A percentile compares a stretch with the other conserved stretches of the same genome.
These are phyloP conservation scores for Ifrita kowaldi DNA, from an alignment of 2,113 vertebrate genomes.

Conservation along the genomic window DNA sequence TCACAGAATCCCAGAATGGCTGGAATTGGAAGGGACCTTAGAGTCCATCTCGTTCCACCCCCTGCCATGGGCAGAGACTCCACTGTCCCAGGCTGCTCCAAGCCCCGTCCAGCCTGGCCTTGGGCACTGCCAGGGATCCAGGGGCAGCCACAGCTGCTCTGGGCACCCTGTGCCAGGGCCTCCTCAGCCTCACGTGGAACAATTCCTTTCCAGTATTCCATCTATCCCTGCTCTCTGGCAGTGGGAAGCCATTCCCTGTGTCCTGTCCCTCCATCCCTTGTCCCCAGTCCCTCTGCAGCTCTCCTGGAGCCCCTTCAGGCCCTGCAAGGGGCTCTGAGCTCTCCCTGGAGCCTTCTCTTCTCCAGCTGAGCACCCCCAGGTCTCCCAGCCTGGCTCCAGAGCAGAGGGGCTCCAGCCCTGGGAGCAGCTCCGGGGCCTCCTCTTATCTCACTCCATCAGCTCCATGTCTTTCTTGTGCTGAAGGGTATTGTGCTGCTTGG, in stretches of 20 bases:
- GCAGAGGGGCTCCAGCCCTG: neutral
- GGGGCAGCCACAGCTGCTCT: neutral
- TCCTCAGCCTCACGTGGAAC: accelerated
- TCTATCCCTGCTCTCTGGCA: neutral
- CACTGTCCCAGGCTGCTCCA: accelerated
- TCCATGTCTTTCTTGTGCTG: neutral
- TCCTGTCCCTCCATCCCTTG: neutral
- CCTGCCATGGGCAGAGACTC: accelerated
- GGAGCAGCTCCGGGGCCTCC: accelerated
- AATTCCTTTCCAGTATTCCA: neutral
- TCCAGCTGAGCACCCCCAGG: neutral
- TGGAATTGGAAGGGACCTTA: neutral
- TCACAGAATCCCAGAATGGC: neutral
- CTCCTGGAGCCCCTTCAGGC: neutral
- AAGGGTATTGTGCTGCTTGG: neutral
- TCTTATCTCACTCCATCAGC: accelerated
- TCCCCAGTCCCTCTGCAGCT: neutral
- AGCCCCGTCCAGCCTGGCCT: accelerated
- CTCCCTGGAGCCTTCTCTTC: neutral
- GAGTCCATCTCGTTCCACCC: neutral
- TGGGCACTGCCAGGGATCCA: neutral
- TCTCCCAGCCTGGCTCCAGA: neutral
- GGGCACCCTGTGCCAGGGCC: neutral
- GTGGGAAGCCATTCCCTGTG: neutral
- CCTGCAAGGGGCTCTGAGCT: neutral